Percentiles rank a stretch among this genome's conserved stretches.
These are phyloP conservation scores for Eudorcas thomsonii DNA, from an alignment of 2,113 vertebrate species.

Conservation along the genomic window DNA sequence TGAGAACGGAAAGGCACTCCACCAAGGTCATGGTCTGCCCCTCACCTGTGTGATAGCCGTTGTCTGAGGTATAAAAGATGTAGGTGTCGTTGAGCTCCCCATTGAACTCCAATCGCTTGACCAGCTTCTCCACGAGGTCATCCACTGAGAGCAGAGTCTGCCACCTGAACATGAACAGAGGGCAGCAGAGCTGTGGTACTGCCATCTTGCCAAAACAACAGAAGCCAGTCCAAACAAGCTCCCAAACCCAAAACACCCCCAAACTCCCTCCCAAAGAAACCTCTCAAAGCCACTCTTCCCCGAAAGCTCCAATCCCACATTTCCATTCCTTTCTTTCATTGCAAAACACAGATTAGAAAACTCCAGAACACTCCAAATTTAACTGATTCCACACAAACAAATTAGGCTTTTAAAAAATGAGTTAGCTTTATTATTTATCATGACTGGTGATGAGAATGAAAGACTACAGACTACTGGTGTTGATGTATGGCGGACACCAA, in stretches of 20 bases:
- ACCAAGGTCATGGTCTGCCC: neutral
- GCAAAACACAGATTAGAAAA: neutral
- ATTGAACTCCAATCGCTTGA: conserved; percentile 87
- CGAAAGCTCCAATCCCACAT: neutral
- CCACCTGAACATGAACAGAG: conserved; percentile 84
- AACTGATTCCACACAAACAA: neutral
- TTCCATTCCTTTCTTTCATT: neutral
- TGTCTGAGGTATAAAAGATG: conserved; percentile 97
- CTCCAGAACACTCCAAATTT: neutral
- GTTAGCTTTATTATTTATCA: neutral
- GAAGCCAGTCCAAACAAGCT: neutral
- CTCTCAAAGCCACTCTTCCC: neutral
- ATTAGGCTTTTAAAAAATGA: neutral
- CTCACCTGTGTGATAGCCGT: conserved; percentile 96
- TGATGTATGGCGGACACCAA: neutral
- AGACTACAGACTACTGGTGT: neutral
- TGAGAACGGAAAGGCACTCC: neutral
- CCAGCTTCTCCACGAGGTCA: conserved; percentile 93
- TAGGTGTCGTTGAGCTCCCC: conserved; percentile 93
- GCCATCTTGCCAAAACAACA: neutral
- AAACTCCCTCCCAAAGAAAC: neutral
- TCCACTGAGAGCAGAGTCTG: conserved; percentile 96
- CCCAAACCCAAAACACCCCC: neutral
- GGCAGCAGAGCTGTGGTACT: neutral
- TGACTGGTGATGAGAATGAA: neutral